A percentile compares a stretch with the other conserved stretches of the same genome.
phyloP scores from a whole-genome alignment of 2,113 vertebrate genomes.

The Thalassoma bifasciatum region DNA sequence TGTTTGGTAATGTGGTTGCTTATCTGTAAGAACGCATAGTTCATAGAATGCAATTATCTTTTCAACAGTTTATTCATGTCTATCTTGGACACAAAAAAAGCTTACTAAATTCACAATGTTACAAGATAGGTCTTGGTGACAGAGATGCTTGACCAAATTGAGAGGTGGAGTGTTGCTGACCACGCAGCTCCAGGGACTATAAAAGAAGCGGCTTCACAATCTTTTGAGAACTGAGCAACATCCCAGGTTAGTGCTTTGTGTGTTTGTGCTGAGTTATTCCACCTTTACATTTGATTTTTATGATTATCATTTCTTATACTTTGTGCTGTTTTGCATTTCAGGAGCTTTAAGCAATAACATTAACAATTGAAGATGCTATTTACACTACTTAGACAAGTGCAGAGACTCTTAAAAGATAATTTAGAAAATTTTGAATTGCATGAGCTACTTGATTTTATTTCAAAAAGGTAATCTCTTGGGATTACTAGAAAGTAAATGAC shows the following conservation, averaged over 20 bases:
- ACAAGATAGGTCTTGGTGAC: conserved; percentile 50
- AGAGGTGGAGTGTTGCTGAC: conserved; percentile 61
- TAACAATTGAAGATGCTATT: neutral
- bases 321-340: neutral
- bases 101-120: conserved; percentile 25
- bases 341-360: neutral
- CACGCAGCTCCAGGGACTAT: conserved; percentile 55
- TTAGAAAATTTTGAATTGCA: neutral
- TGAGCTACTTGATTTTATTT: neutral
- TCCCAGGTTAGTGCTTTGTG: conserved; percentile 67
- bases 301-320: neutral
- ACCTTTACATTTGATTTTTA: conserved; percentile 1
- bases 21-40: neutral
- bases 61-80: conserved; percentile 9
- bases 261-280: neutral
- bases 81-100: conserved; percentile 28
- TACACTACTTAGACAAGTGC: neutral
- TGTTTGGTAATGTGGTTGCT: neutral
- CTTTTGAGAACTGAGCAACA: conserved; percentile 60
- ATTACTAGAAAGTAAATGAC: neutral
- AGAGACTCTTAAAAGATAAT: neutral
- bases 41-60: neutral
- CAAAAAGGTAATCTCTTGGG: neutral
- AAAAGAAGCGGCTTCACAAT: conserved; percentile 60
- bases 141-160: conserved; percentile 73